phyloP scores from a whole-genome alignment of 2,113 vertebrate genomes.

The human (Homo sapiens) region GRCh38 chr13:72907001-72907500 shows the following conservation, averaged over 20 bases:
- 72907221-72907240: conserved; percentile 28
- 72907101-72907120: neutral
- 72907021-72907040: neutral
- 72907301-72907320: neutral
- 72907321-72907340: neutral
- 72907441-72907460: neutral
- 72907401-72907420: conserved; percentile 8
- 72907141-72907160: neutral
- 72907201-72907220: neutral
- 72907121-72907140: neutral
- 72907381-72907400: conserved; percentile 33
- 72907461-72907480: neutral
- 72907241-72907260: conserved; percentile 26
- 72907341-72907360: neutral
- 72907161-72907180: neutral
- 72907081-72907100: neutral
- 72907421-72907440: neutral
- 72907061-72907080: conserved; percentile 26
- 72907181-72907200: neutral
- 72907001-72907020: neutral
- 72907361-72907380: conserved; percentile 29
- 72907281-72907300: neutral
- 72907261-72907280: conserved; percentile 29
- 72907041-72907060: conserved; percentile 12
- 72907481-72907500: neutral